phyloP scores from a whole-genome alignment of 2,797 vertebrate species.

The Lagodon rhomboides region DNA sequence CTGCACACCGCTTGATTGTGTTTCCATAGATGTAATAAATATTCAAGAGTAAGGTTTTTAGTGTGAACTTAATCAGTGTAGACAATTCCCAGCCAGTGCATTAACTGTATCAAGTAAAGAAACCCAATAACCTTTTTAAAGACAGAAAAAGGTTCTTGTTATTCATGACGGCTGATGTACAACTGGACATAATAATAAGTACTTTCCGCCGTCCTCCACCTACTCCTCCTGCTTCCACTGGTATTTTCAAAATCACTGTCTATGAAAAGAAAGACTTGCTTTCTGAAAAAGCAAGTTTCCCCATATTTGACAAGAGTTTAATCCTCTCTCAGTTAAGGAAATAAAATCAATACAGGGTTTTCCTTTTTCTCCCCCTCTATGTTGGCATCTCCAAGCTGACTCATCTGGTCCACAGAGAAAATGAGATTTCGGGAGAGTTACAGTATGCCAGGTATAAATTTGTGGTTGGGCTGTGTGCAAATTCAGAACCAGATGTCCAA shows the following conservation, averaged over 20 bases:
- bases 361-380: neutral
- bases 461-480: constrained; percentile 16
- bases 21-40: constrained; percentile 3
- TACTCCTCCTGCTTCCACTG: neutral
- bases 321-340: constrained; percentile 22
- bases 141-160: constrained; percentile 3
- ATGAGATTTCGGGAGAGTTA: constrained; percentile 11
- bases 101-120: constrained; percentile 3
- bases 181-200: constrained; percentile 1
- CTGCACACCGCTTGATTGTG: neutral
- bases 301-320: constrained; percentile 7
- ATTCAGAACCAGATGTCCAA: constrained; percentile 35
- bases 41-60: constrained; percentile 18
- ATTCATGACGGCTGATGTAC: constrained; percentile 20
- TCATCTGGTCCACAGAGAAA: constrained; percentile 24
- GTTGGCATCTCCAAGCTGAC: constrained; percentile 24
- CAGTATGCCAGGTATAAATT: constrained; percentile 8
- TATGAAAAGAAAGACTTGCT: neutral
- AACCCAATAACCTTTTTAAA: neutral
- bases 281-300: neutral
- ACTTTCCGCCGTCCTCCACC: neutral
- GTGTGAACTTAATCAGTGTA: constrained; percentile 1
- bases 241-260: constrained; percentile 25
- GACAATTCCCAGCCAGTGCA: neutral
- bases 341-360: constrained; percentile 14